Conservation (phyloP, 2,113 vertebrate species). For the Pteropus alecto region DNA sequence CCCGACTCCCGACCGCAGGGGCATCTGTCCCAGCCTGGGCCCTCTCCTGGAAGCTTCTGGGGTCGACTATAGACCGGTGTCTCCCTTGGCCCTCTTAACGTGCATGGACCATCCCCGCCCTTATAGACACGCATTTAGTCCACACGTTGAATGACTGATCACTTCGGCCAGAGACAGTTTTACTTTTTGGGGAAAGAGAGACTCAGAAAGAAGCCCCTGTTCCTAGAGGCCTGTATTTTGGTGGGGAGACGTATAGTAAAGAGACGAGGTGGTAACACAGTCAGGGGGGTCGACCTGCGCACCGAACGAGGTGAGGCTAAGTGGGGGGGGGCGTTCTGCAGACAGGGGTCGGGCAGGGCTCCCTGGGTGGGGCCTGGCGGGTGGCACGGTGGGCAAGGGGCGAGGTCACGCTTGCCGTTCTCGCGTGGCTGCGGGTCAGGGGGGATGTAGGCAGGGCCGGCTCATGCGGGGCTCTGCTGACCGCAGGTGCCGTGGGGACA, state of each 20-base stretch:
- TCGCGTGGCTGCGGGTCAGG: neutral
- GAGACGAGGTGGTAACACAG: accelerated
- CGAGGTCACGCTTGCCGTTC: neutral
- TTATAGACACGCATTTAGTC: neutral
- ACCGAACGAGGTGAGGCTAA: neutral
- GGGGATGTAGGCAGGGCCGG: accelerated
- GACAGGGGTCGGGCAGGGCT: accelerated
- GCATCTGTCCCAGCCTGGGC: accelerated
- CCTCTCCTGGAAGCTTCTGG: neutral
- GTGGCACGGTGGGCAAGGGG: accelerated
- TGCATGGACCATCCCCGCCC: accelerated
- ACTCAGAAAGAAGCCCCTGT: neutral
- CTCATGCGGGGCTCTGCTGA: accelerated
- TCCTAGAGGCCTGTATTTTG: neutral
- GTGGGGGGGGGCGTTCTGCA: accelerated
- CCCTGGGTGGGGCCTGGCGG: neutral
- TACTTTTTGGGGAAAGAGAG: neutral
- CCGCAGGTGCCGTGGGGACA: neutral
- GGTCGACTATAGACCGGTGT: accelerated
- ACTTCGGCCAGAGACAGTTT: neutral
- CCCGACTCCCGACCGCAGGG: accelerated
- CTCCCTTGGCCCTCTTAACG: accelerated
- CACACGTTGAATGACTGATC: neutral
- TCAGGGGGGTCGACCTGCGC: neutral
- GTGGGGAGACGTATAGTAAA: neutral